Base-by-base conservation (phyloP, 2,113 vertebrate genomes). In the Bufo bufo region DNA sequence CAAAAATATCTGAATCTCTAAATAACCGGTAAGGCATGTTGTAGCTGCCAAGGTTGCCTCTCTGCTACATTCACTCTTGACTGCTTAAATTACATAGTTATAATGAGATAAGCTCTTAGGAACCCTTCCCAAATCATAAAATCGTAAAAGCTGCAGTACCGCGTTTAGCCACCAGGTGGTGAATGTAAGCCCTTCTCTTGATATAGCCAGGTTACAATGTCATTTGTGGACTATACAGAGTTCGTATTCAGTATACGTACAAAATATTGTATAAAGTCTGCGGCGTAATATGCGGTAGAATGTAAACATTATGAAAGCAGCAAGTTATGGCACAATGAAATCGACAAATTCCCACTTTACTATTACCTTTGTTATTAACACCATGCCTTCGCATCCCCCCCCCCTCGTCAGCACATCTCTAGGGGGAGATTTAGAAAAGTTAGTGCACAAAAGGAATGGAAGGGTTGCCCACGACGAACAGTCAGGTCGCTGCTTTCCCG, bases 221-320 rank as follows among this genome's bases (percentile, higher is more conserved):
- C 16, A 61, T 59, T 58, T 81, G 56, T 81, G 45, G 33, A 81
- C 78, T 78, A 54, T 54, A 78, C 77, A 74, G 14, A 74, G 71
- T 47, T 74, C 33, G 20, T 75, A 49, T 75, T 50, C 72, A 75
- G 45, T 50, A 75, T 75, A 75, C 72, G 10, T 75, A 75, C 17
- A 75, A 75, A 75, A 75, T 75, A 20, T 75, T 75, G 47, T 75
- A 75, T 20, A 75, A 75, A 75, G 72, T 75, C 72, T 10, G 72
- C 72, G 3, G 14, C 20, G 72, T 50, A 11, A 33, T 47, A 50
- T 50, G 72, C 47, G 16, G 71, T 4, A 4, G 1, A 17, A 47
- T 74, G 19, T 17, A 47, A 75, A 75, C 20, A 16, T 52, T 7
- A 43, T 3, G 52, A n/a, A 58, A 14, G 78, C 54, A 59, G n/a